A percentile compares a stretch with the other conserved stretches of the same genome.
Conservation (phyloP, 2,888 invertebrate species). For the Lucinisca nassula region DNA sequence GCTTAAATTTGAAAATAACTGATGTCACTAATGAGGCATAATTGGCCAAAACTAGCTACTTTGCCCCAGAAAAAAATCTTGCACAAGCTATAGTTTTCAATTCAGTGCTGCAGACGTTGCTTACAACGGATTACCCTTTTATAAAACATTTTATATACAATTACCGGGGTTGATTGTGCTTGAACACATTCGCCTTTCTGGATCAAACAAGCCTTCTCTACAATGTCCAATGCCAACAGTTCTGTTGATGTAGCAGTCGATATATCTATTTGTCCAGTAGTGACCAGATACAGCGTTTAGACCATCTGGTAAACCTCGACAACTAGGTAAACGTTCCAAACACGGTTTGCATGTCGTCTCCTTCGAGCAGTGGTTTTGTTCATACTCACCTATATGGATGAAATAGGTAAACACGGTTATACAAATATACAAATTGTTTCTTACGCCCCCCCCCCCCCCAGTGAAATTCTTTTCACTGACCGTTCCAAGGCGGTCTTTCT, state of each 20-base stretch:
- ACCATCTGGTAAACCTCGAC: slow-evolving; percentile 67
- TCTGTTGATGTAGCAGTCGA: slow-evolving; percentile 63
- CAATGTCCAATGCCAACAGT: slow-evolving; percentile 57
- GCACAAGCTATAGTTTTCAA: too few relatives aligned
- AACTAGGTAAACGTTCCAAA: slow-evolving; percentile 60
- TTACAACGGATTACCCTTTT: too few relatives aligned
- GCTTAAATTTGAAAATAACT: too few relatives aligned
- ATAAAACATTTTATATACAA: background rate
- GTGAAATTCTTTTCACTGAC: too few relatives aligned
- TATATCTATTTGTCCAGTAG: slow-evolving; percentile 57
- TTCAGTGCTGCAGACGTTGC: too few relatives aligned
- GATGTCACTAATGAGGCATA: too few relatives aligned
- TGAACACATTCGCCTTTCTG: slow-evolving; percentile 52
- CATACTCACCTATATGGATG: slow-evolving; percentile 66
- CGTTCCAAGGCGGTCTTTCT: too few relatives aligned
- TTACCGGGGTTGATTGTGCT: background rate
- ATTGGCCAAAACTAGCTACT: too few relatives aligned
- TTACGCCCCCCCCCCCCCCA: too few relatives aligned
- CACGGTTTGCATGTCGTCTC: slow-evolving; percentile 44
- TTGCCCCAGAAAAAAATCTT: too few relatives aligned
- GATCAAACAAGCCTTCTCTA: slow-evolving; percentile 68
- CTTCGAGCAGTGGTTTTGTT: slow-evolving; percentile 58
- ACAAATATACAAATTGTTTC: too few relatives aligned
- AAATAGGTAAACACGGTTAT: too few relatives aligned
- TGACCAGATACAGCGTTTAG: slow-evolving; percentile 49